A percentile compares a stretch with the other conserved stretches of the same genome.
These are phyloP conservation scores for Drosophila busckii DNA, from an alignment of 1,140 invertebrate species.

Conservation along the genomic window DNA sequence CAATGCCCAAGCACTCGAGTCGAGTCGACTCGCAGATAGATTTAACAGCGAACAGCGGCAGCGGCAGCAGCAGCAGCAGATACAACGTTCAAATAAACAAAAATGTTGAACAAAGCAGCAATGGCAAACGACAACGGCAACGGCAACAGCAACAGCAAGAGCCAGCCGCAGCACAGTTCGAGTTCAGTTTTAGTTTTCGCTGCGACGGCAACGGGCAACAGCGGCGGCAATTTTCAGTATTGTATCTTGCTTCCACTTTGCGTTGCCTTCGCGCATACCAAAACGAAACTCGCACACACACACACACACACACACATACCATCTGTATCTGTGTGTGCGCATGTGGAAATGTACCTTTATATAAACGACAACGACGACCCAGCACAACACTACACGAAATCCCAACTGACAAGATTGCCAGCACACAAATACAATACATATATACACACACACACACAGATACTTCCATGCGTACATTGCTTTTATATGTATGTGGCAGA, in stretches of 20 bases:
- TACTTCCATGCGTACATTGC: conserved; percentile 14
- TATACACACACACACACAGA: conserved; percentile 21
- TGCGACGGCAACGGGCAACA: conserved; percentile 44
- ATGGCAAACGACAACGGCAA: conserved; percentile 8
- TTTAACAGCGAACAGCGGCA: conserved; percentile 50
- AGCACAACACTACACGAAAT: conserved; percentile 66
- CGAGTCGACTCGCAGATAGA: conserved; percentile 31
- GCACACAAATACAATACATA: conserved; percentile 18
- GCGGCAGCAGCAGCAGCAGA: conserved; percentile 41
- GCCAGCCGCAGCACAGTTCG: conserved; percentile 29
- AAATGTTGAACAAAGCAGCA: conserved; percentile 64
- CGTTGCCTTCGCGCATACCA: conserved; percentile 62
- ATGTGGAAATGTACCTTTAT: conserved; percentile 75
- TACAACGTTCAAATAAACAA: conserved; percentile 67
- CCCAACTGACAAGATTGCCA: conserved; percentile 69
- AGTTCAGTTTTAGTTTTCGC: conserved; percentile 69
- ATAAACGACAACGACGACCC: conserved; percentile 68
- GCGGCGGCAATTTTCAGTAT: conserved; percentile 49
- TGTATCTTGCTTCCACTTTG: conserved; percentile 49
- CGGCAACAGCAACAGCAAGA: conserved; percentile 26
- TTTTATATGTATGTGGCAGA: conserved; percentile 40
- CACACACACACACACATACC: conserved; percentile 10
- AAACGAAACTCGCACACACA: conserved; percentile 30
- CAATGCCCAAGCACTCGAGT: conserved; percentile 60
- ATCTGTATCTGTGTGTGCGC: conserved; percentile 28